A percentile compares a stretch with the other conserved stretches of the same genome.
These are phyloP conservation scores for Melitaea athalia DNA, from an alignment of 2,888 invertebrate species.

Conservation along the genomic window DNA sequence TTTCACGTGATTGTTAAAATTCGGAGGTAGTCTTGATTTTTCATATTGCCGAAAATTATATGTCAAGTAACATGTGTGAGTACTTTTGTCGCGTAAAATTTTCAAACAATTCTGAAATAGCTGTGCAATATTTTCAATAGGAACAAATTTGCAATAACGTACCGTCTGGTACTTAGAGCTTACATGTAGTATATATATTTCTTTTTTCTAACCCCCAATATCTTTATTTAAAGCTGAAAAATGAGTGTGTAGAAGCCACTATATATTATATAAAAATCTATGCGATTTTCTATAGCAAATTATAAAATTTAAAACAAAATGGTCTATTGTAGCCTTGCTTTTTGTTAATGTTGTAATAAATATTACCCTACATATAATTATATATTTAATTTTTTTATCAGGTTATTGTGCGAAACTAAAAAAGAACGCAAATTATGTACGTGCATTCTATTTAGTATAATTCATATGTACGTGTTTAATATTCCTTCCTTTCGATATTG, in stretches of 20 bases:
- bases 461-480: conserved; percentile 10
- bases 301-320: conserved; percentile 13
- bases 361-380: conserved; percentile 4
- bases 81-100: conserved; percentile 3
- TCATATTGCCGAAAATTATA: background rate
- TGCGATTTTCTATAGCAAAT: conserved; percentile 52
- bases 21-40: conserved; percentile 6
- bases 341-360: conserved; percentile 22
- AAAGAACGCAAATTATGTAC: conserved; percentile 10
- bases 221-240: conserved; percentile 8
- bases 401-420: conserved; percentile 2
- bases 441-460: conserved; percentile 7
- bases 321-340: conserved; percentile 9
- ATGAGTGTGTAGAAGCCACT: conserved; percentile 7
- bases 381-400: background rate
- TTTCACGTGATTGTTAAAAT: background rate
- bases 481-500: conserved; percentile 15
- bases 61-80: conserved; percentile 10
- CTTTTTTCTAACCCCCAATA: conserved; percentile 16
- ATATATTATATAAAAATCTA: conserved; percentile 41
- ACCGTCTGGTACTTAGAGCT: conserved; percentile 19
- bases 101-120: conserved; percentile 18
- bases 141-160: conserved; percentile 24
- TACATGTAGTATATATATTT: conserved; percentile 27
- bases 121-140: conserved; percentile 37